These are phyloP conservation scores for Paratilapia polleni DNA, from an alignment of 2,113 vertebrate species.

Conservation along the genomic window DNA sequence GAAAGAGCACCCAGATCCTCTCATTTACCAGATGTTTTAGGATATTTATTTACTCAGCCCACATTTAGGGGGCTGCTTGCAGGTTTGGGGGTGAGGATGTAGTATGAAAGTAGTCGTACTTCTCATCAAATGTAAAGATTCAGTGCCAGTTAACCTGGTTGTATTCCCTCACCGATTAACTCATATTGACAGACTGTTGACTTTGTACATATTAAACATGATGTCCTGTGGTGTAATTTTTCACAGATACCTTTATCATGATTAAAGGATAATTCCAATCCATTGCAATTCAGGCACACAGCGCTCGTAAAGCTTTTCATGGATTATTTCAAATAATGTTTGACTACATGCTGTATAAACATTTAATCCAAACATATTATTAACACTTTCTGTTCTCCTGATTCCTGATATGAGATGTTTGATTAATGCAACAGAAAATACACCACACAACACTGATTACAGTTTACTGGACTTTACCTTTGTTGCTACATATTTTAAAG, in stretches of 20 bases:
- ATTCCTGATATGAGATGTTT: no score
- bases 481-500: no score
- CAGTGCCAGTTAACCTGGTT: not conserved
- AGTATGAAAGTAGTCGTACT: not conserved
- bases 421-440: no score
- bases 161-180: not conserved
- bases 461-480: not conserved
- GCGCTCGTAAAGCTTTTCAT: not conserved
- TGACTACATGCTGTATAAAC: no score
- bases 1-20: constrained; percentile 1
- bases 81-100: not conserved
- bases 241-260: not conserved
- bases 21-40: constrained; percentile 5
- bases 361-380: no score
- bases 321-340: not conserved
- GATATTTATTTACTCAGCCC: not conserved
- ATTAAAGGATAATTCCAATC: not conserved
- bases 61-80: not conserved
- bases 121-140: not conserved
- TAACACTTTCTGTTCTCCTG: no score
- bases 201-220: not conserved
- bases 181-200: not conserved
- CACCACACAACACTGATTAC: no score
- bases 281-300: not conserved
- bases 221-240: not conserved